Percentiles rank a stretch among this genome's conserved stretches.
phyloP scores from a whole-genome alignment of 2,797 vertebrate genomes.

The Bothrops alternatus region DNA sequence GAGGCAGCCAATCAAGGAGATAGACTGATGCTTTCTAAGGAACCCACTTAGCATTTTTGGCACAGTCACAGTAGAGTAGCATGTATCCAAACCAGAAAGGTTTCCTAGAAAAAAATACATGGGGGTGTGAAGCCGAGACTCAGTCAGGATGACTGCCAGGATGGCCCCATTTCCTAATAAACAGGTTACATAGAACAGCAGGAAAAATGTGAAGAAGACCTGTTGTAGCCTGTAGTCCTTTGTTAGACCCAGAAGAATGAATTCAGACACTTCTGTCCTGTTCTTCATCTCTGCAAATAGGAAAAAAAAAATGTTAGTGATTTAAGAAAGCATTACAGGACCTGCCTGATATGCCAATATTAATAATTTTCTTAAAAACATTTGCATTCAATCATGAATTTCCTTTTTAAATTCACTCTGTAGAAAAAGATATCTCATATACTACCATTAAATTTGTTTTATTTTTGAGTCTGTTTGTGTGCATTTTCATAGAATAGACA shows the following conservation, averaged over 20 bases:
- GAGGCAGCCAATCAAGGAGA: conserved; percentile 49
- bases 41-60: conserved; percentile 49
- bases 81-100: conserved; percentile 56
- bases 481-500: background rate
- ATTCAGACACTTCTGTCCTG: conserved; percentile 20
- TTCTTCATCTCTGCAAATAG: conserved; percentile 40
- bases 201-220: conserved; percentile 44
- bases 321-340: too few relatives aligned
- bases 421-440: too few relatives aligned
- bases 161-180: conserved; percentile 52
- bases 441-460: too few relatives aligned
- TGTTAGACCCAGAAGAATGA: conserved; percentile 47
- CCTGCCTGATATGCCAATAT: too few relatives aligned
- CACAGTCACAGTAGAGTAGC: conserved; percentile 50
- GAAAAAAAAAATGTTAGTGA: background rate
- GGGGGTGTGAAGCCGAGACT: conserved; percentile 42
- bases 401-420: too few relatives aligned
- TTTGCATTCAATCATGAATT: too few relatives aligned
- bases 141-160: conserved; percentile 27
- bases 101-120: conserved; percentile 63
- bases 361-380: too few relatives aligned
- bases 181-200: conserved; percentile 46
- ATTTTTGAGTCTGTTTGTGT: background rate
- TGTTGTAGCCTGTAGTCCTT: conserved; percentile 16
- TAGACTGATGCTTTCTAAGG: background rate